Evolutionary conservation across 2,113 vertebrate genomes (phyloP), one percentile per base, ranked within the genome.

Genomic region (Vidua macroura): DNA sequence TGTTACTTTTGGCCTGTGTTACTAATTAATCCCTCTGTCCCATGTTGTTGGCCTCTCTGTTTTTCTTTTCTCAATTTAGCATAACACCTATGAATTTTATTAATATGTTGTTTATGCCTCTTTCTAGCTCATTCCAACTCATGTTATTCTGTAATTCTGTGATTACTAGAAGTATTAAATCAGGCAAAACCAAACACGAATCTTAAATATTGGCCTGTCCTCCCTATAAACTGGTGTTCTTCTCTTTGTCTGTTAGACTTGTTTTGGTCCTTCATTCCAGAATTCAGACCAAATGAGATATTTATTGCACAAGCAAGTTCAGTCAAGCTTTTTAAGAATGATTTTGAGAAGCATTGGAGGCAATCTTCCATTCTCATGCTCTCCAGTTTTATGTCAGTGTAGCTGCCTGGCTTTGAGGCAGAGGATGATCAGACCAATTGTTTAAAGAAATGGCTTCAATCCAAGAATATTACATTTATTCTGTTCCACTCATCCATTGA

Each of bases 401-500:
- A 92, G 56, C 58, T 94, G 35, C 70, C 70, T 74, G 51, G 16
- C 43, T 95, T 80, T 85, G 83, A 86, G 48, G 15, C 43, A 91
- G 63, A 78, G 49, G 24, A 86, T 55, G 55, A 92, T 83, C 39
- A 87, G 62, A 87, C 5, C n/a, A 81, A 73, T 49, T 73, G 43
- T 88, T 93, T 3, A 10, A 94, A 93, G 85, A 55, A 27, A 39
- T 25, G 48, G 76, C 86, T 92, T 64, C 81, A 92, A 77, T 86
- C 79, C 90, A 88, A 59, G 39, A 74, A 17, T 72, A 33, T 80
- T 87, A 46, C 8, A 67, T 83, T 86, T 66, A 81, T 51, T 83
- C 63, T 51, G 20, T 72, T 94, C 80, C 60, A 81, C 76, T 93
- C 60, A 88, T 83, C 64, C 19, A 88, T 64, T 86, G 91, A 93